These are phyloP conservation scores for Bombyx mandarina DNA, from an alignment of 1,140 invertebrate genomes.

Conservation along the genomic window DNA sequence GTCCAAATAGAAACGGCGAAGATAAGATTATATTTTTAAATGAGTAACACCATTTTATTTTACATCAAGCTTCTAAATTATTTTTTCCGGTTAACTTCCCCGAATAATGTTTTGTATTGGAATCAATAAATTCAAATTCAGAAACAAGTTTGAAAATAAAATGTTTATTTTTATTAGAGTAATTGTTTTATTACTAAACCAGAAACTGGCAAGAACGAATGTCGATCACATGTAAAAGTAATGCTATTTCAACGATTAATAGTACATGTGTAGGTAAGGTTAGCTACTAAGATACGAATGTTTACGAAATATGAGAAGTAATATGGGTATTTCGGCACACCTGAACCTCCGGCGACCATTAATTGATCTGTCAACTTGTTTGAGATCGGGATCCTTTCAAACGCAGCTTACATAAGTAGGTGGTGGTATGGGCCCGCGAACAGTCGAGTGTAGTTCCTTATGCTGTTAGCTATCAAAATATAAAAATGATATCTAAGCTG, in stretches of 20 bases:
- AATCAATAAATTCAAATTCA: neutral
- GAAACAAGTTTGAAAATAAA: too few species aligned
- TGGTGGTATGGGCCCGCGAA: conserved; percentile 23
- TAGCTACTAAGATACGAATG: neutral
- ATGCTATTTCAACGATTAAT: neutral
- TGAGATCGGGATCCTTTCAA: conserved; percentile 59
- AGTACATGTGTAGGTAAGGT: neutral
- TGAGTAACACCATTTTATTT: conserved; percentile 15
- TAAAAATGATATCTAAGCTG: conserved; percentile 32
- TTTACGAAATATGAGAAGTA: conserved; percentile 15
- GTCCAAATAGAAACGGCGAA: conserved; percentile 45
- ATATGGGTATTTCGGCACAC: conserved; percentile 16
- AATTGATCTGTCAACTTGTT: conserved; percentile 44
- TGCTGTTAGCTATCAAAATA: conserved; percentile 12
- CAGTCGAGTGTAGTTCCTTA: conserved; percentile 39
- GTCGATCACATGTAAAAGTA: too few species aligned
- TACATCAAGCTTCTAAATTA: neutral
- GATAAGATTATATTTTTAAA: conserved; percentile 59
- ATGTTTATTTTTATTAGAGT: too few species aligned
- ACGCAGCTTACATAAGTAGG: conserved; percentile 57
- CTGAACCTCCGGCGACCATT: conserved; percentile 20
- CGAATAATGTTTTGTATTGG: neutral
- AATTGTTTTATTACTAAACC: too few species aligned
- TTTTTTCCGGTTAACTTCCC: neutral
- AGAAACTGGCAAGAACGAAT: too few species aligned